phyloP scores from a whole-genome alignment of 2,797 vertebrate species.

The Myotis pilosus region DNA sequence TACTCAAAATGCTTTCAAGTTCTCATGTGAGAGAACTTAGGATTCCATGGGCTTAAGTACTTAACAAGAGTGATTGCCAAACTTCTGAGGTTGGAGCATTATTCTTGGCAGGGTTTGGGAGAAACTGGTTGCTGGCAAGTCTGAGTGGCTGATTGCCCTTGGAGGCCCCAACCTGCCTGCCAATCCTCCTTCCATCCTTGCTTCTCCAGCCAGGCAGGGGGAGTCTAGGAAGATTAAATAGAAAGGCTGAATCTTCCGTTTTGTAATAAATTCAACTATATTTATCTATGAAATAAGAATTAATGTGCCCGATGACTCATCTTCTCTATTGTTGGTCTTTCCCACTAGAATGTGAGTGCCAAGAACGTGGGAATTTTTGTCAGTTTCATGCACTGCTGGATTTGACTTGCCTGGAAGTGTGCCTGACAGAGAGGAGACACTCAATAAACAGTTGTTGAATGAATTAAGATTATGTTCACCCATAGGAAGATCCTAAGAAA shows the following conservation, averaged over 20 bases:
- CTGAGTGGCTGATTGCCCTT: neutral
- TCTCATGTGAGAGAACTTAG: neutral
- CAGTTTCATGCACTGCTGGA: neutral
- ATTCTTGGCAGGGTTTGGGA: neutral
- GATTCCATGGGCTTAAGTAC: neutral
- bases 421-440: neutral
- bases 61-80: neutral
- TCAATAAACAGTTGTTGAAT: neutral
- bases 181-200: fast-evolving
- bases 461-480: neutral
- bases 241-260: neutral
- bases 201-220: neutral
- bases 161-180: neutral
- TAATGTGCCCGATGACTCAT: neutral
- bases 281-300: neutral
- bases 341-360: neutral
- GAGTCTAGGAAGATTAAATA: neutral
- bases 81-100: neutral
- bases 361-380: neutral
- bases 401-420: neutral
- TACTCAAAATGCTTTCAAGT: neutral
- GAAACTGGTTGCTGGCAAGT: neutral
- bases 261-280: neutral
- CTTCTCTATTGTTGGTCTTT: neutral
- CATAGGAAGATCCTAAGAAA: neutral